phyloP scores from a whole-genome alignment of 2,113 vertebrate genomes.

The Corydoras maculifer region DNA sequence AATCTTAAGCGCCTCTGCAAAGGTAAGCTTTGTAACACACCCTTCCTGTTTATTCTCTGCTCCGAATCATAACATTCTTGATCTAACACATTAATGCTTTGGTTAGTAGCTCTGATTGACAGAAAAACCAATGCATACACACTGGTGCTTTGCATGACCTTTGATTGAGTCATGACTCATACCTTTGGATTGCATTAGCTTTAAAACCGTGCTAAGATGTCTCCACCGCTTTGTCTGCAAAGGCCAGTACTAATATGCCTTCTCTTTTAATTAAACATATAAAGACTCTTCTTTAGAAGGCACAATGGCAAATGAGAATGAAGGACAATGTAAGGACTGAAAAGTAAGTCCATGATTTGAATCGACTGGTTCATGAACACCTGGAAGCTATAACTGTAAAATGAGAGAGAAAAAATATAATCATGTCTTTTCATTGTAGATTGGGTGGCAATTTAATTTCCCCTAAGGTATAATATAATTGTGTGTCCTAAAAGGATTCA shows the following conservation, averaged over 20 bases:
- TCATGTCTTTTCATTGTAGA: slow-evolving; percentile 28
- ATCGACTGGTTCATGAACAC: slow-evolving; percentile 35
- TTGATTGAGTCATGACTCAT: slow-evolving; percentile 17
- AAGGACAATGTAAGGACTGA: slow-evolving; percentile 19
- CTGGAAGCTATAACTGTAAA: slow-evolving; percentile 34
- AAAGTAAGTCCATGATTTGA: slow-evolving; percentile 34
- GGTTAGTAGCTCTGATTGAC: not conserved
- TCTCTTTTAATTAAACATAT: no score
- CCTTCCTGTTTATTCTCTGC: slow-evolving; percentile 3
- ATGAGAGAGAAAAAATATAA: slow-evolving; percentile 18
- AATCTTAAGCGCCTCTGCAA: slow-evolving; percentile 1
- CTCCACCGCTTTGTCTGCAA: not conserved
- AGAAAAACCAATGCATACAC: not conserved
- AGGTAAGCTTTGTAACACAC: not conserved
- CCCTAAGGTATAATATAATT: slow-evolving; percentile 30
- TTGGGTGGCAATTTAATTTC: slow-evolving; percentile 21
- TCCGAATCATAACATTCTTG: not conserved
- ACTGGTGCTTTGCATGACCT: not conserved
- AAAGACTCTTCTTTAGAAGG: not conserved
- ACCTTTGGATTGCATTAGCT: slow-evolving; percentile 11
- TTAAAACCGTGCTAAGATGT: slow-evolving; percentile 1
- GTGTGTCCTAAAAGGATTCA: slow-evolving; percentile 19
- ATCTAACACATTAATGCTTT: not conserved
- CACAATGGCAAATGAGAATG: slow-evolving; percentile 29
- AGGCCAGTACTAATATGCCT: no score